A percentile compares a stretch with the other conserved stretches of the same genome.
Evolutionary conservation across 2,113 vertebrate genomes (phyloP).

Genomic region (Semicossyphus pulcher): DNA sequence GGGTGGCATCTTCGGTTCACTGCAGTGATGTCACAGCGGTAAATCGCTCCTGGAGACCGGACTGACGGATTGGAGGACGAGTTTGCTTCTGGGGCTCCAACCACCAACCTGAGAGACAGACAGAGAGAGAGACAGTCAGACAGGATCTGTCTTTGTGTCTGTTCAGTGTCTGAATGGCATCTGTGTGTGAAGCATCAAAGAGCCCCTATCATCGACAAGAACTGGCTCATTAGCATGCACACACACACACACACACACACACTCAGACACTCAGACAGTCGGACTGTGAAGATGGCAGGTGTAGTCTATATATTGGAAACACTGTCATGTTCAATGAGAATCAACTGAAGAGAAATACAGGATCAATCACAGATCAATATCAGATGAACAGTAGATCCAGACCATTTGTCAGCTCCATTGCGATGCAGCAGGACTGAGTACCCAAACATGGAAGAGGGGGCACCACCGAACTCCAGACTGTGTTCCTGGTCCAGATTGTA

Average conservation of each 20-base stretch:
- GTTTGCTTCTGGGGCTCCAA: slow-evolving; percentile 88
- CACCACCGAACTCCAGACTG: slow-evolving; percentile 84
- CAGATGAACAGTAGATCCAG: slow-evolving; percentile 20
- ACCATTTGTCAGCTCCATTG: slow-evolving; percentile 86
- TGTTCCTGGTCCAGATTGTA: slow-evolving; percentile 90
- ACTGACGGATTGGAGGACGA: slow-evolving; percentile 74
- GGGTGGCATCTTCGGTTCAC: slow-evolving; percentile 64
- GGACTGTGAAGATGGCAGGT: no score
- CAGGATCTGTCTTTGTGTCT: slow-evolving; percentile 33
- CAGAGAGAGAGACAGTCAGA: slow-evolving; percentile 12
- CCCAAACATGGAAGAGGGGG: slow-evolving; percentile 87
- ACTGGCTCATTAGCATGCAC: slow-evolving; percentile 55
- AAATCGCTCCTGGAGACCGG: slow-evolving; percentile 88
- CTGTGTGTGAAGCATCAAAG: slow-evolving; percentile 68
- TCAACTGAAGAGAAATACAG: not conserved
- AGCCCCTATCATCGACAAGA: slow-evolving; percentile 47
- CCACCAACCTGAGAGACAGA: slow-evolving; percentile 86
- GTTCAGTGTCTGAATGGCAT: slow-evolving; percentile 50
- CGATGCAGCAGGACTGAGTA: slow-evolving; percentile 92
- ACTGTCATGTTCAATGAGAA: no score
- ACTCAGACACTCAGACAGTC: slow-evolving; percentile 16
- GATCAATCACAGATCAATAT: not conserved
- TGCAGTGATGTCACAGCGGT: slow-evolving; percentile 83
- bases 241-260: slow-evolving; percentile 21
- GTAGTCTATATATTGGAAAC: no score